phyloP scores from a whole-genome alignment of 2,888 invertebrate genomes.

The Thelaira solivaga region DNA sequence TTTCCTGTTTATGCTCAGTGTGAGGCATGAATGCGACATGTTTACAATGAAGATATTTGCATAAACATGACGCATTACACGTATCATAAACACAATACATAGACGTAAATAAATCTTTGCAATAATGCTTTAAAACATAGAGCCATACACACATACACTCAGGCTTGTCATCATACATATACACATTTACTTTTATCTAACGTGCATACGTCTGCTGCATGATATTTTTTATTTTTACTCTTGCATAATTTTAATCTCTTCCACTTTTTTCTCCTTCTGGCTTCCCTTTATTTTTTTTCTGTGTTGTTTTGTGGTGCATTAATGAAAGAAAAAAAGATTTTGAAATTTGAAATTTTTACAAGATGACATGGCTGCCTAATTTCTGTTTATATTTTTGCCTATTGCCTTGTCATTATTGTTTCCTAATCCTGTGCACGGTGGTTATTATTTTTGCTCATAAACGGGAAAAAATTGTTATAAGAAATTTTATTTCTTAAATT shows the following conservation, averaged over 20 bases:
- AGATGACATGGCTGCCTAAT: constrained; percentile 49
- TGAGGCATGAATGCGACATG: constrained; percentile 37
- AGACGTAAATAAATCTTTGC: constrained; percentile 44
- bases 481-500: too few relatives aligned
- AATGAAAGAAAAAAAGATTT: background rate
- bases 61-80: constrained; percentile 62
- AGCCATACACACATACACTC: constrained; percentile 31
- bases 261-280: background rate
- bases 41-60: constrained; percentile 54
- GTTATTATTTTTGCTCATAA: background rate
- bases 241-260: constrained; percentile 40
- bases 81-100: constrained; percentile 59
- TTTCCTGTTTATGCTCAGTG: background rate
- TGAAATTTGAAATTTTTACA: constrained; percentile 49
- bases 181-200: constrained; percentile 6
- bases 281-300: background rate
- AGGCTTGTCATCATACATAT: too few relatives aligned
- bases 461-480: too few relatives aligned
- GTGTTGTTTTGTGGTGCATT: too few relatives aligned
- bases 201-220: constrained; percentile 27
- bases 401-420: constrained; percentile 4
- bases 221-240: constrained; percentile 6
- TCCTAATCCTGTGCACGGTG: constrained; percentile 10
- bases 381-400: background rate
- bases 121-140: constrained; percentile 9